These are phyloP conservation scores for Hippolais icterina DNA, from an alignment of 2,113 vertebrate species.

Conservation along the genomic window DNA sequence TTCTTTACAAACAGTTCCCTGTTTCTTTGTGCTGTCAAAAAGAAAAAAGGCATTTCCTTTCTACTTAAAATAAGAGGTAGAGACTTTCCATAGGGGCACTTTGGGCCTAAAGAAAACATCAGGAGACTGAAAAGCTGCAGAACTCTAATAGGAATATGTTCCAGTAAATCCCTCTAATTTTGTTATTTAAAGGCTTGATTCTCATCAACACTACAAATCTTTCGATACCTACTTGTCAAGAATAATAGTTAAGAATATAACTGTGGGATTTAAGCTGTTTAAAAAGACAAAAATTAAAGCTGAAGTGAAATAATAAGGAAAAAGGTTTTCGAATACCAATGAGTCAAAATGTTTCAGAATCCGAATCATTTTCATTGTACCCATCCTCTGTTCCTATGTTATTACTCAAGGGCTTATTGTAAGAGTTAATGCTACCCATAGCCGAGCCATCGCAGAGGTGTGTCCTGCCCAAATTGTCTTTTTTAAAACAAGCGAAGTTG, in stretches of 20 bases:
- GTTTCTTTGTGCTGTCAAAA: constrained; percentile 63
- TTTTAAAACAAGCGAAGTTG: constrained; percentile 89
- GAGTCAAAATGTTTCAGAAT: constrained; percentile 93
- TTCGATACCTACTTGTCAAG: constrained; percentile 12
- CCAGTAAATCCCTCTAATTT: constrained; percentile 4
- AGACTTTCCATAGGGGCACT: constrained; percentile 69
- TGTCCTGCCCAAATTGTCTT: constrained; percentile 79
- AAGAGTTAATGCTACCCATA: constrained; percentile 76
- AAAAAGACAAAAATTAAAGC: background rate
- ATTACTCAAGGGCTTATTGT: constrained; percentile 73
- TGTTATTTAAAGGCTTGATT: constrained; percentile 6
- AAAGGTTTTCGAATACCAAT: background rate
- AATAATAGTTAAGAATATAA: background rate
- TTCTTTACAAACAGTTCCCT: constrained; percentile 48
- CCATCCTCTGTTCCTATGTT: constrained; percentile 75
- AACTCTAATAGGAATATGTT: constrained; percentile 11
- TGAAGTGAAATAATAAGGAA: background rate
- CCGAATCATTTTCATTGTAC: constrained; percentile 90
- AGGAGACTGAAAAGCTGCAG: constrained; percentile 31
- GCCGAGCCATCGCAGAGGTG: constrained; percentile 80
- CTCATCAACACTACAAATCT: background rate
- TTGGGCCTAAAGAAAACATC: constrained; percentile 57
- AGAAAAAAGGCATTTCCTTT: constrained; percentile 63
- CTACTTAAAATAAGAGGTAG: constrained; percentile 78
- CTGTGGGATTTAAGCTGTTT: constrained; percentile 34